A percentile compares a stretch with the other conserved stretches of the same genome.
phyloP scores from a whole-genome alignment of 2,113 vertebrate genomes.

The Gavialis gangeticus region DNA sequence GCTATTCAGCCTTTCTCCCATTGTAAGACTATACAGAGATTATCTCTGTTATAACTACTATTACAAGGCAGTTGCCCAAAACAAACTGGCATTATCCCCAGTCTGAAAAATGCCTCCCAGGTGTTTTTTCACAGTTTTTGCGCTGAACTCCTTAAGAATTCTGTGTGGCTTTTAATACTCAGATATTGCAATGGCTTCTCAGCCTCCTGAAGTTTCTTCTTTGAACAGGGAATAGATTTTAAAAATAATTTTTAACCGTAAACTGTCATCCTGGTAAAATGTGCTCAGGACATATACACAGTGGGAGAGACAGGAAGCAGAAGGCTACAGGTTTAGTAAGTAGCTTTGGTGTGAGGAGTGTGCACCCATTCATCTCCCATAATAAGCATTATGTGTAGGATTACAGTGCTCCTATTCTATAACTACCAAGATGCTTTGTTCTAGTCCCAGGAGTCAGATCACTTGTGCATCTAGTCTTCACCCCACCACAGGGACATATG shows the following conservation, averaged over 20 bases:
- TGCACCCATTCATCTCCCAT: background rate
- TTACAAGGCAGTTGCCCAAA: background rate
- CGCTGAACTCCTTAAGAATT: constrained; percentile 9
- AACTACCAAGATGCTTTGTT: background rate
- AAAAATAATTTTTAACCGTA: background rate
- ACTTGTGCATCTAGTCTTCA: background rate
- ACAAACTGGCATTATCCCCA: background rate
- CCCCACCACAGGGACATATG: background rate
- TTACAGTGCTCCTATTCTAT: background rate
- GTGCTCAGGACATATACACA: background rate
- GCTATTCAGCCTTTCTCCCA: background rate
- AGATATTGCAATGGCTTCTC: background rate
- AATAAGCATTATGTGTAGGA: background rate
- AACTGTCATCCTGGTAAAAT: background rate
- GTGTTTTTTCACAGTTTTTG: constrained; percentile 19
- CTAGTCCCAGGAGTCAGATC: background rate
- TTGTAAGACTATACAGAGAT: background rate
- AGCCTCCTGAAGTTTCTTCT: background rate
- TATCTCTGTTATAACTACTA: background rate
- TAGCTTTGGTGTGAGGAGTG: background rate
- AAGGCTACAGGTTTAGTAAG: background rate
- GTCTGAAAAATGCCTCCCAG: constrained; percentile 13
- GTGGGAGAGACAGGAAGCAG: background rate
- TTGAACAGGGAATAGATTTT: background rate
- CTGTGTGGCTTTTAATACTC: background rate